A percentile compares a stretch with the other conserved stretches of the same genome.
Evolutionary conservation across 1,140 invertebrate species (phyloP).

Genomic region (Zophobas morio): DNA sequence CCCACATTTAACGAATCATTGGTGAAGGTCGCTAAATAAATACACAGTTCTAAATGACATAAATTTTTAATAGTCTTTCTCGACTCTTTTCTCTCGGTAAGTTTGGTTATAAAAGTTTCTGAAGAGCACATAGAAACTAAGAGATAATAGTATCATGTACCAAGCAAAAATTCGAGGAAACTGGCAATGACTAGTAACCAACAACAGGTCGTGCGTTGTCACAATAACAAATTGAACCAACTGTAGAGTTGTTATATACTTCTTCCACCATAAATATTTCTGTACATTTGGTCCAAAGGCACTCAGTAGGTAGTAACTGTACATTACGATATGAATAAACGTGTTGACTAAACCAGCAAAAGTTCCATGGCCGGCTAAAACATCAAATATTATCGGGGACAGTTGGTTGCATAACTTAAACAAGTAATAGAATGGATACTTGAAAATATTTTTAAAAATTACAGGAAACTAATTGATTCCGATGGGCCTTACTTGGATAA

Average conservation of each 20-base stretch:
- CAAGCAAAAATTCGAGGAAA: constrained; percentile 90
- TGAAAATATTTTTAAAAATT: not conserved
- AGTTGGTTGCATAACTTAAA: not conserved
- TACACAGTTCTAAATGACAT: too few relatives aligned
- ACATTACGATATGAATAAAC: constrained; percentile 94
- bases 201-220: constrained; percentile 90
- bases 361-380: constrained; percentile 81
- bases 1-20: too few relatives aligned
- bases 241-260: constrained; percentile 89
- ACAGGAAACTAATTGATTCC: not conserved
- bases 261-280: constrained; percentile 96
- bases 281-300: constrained; percentile 88
- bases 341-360: constrained; percentile 92
- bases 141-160: constrained; percentile 91
- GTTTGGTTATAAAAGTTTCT: constrained; percentile 93
- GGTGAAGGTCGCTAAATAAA: too few relatives aligned
- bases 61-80: not conserved
- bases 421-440: not conserved
- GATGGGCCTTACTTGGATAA: constrained; percentile 73
- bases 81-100: constrained; percentile 69
- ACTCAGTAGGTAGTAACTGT: constrained; percentile 89
- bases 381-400: constrained; percentile 11
- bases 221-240: constrained; percentile 92
- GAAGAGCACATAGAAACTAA: constrained; percentile 95
- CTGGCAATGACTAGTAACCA: constrained; percentile 93